Evolutionary conservation across 1,140 invertebrate genomes (phyloP), one percentile per base, ranked within the genome.

Genomic region (Rhagoletis zephyria): DNA sequence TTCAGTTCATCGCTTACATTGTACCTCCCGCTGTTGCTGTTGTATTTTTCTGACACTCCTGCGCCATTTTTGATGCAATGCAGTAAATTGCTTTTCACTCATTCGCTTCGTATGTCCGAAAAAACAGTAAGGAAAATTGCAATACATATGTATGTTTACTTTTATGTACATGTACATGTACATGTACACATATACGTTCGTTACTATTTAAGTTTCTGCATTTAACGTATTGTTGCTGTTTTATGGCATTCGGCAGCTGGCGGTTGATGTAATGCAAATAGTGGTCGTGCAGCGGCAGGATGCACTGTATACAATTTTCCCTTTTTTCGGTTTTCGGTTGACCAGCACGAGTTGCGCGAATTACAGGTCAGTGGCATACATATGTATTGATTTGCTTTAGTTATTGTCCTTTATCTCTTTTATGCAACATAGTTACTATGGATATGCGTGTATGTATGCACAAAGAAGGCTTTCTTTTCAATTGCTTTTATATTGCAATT

Each of bases 51-150:
- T 74, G 67, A 45, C 67, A 74, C 40, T 74, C 67, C 40, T 74
- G 67, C 67, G 42, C 67, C 12, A 74, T 74, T 74, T 74, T 74
- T 74, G 67, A 74, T 74, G 67, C 67, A 74, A 74, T 74, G 67
- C 67, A 74, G 67, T 14, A 74, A 74, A 74, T 74, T 74, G 67
- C 67, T 74, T 74, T 74, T 74, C 67, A 74, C 67, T 74, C 67
- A 74, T 74, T 42, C 67, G 42, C 67, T 74, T 45, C 16, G 42
- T 74, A 45, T 4, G 42, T 40, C 6, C 67, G n/a, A 14, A 45
- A 14, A 42, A 74, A 67, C 19, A 45, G 40, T 3, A 45, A n/a
- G 67, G 10, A 14, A 74, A 74, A 48, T 48, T 3, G 45, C 5
- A 30, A 48, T 56, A 2, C 67, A 74, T 40, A 30, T 42, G 3